Base-by-base conservation (phyloP, 2,888 invertebrate genomes). In the Clostera curtula region DNA sequence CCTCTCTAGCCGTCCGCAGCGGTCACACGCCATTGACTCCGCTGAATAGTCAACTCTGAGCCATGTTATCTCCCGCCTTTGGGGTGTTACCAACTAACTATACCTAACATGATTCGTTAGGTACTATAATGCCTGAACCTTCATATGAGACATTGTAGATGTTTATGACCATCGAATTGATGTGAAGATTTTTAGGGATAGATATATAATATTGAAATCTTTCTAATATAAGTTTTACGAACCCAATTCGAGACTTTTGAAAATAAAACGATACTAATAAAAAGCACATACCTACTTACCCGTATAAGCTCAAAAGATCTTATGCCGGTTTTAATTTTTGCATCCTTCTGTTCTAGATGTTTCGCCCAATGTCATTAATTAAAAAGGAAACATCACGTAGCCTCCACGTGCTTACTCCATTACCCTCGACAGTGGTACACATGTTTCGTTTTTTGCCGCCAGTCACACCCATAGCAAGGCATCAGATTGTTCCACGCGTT, bases 11-110 rank as follows among this genome's bases (percentile, higher is more conserved):
- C 60, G 61, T 42, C 66, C 58, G 57, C 56, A 61, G 46, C 70
- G 70, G 82, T 82, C 79, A 82, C 82, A 80, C 82, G 65, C 82
- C 80, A 80, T 74, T 82, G 82, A 57, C 62, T 71, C 56, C 67
- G 54, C 56, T 80, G 75, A 82, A 82, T 82, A 72, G 79, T 56
- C 57, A 55, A 53, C 48, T 56, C 49, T 60, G 60, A 59, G 56
- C 55, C 51, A 57, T 57, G 58, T 65, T 68, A 70, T 69, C 70
- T 65, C 63, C 52, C 56, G 51, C 55, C 59, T 52, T 53, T 58
- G 44, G 55, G 60, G 57, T 59, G 54, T 54, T 48, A 49, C 42
- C 49, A 50, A 49, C 51, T 65, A 56, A 64, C 56, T 60, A 56
- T 53, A 49, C 40, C 40, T 41, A 54, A 39, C 25, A 30, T 27